Percentiles rank a stretch among this genome's conserved stretches.
phyloP scores from a whole-genome alignment of 2,888 invertebrate species.

The Acleris emargana region DNA sequence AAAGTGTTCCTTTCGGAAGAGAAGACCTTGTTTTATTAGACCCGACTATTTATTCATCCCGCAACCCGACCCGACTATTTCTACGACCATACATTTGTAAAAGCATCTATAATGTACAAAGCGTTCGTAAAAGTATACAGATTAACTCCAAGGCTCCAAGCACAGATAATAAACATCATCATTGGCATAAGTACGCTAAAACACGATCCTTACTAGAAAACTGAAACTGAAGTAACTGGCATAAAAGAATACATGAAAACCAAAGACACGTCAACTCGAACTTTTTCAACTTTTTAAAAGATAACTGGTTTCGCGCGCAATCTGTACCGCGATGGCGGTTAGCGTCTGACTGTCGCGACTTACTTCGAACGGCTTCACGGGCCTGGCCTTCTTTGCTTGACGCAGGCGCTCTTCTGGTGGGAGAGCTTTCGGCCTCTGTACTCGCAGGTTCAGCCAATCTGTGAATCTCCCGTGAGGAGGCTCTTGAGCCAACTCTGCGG shows the following conservation, averaged over 20 bases:
- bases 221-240: neutral
- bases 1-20: too few relatives aligned
- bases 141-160: too few relatives aligned
- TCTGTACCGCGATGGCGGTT: constrained; percentile 39
- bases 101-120: too few relatives aligned
- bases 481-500: constrained; percentile 75
- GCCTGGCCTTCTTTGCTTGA: constrained; percentile 61
- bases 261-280: neutral
- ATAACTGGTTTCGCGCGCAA: constrained; percentile 29
- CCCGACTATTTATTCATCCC: too few relatives aligned
- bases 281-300: constrained; percentile 11
- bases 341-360: constrained; percentile 52
- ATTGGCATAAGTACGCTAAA: too few relatives aligned
- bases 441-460: constrained; percentile 74
- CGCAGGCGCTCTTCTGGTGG: constrained; percentile 66
- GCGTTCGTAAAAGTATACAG: too few relatives aligned
- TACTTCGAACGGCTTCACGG: constrained; percentile 68
- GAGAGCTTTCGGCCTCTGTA: constrained; percentile 67
- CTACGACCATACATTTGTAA: too few relatives aligned
- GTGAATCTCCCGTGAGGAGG: constrained; percentile 74
- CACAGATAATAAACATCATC: too few relatives aligned
- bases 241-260: neutral
- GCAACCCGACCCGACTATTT: too few relatives aligned
- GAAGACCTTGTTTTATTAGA: too few relatives aligned
- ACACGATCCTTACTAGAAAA: neutral